Conservation (phyloP, 2,888 invertebrate species). For the Aproaerema taeniolella region DNA sequence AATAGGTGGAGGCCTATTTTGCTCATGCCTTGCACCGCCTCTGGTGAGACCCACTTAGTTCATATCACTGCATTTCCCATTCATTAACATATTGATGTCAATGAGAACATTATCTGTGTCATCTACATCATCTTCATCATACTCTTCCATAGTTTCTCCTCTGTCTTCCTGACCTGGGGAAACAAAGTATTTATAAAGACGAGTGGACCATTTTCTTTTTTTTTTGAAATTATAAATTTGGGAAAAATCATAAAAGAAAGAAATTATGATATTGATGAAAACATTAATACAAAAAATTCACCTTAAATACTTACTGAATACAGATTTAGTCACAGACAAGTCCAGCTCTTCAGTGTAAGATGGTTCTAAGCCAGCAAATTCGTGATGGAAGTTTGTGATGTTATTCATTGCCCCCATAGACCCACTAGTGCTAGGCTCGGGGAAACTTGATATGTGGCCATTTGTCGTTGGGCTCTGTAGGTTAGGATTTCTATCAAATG, state of each 20-base stretch:
- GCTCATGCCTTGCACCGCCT: no score
- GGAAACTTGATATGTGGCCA: background rate
- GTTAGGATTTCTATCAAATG: background rate
- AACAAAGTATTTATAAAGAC: background rate
- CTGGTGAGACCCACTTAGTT: no score
- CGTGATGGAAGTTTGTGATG: no score
- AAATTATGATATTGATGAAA: no score
- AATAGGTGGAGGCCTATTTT: no score
- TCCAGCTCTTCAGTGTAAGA: constrained; percentile 24
- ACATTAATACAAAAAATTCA: no score
- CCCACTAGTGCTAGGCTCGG: background rate
- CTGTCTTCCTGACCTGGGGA: constrained; percentile 20
- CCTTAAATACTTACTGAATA: constrained; percentile 37
- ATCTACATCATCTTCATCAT: constrained; percentile 35
- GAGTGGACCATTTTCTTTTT: no score
- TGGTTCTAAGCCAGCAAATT: background rate
- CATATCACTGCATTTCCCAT: constrained; percentile 1
- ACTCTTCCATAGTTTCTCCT: constrained; percentile 27
- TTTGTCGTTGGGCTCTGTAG: background rate
- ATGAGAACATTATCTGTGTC: constrained; percentile 40
- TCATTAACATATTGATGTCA: constrained; percentile 57
- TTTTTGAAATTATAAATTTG: no score
- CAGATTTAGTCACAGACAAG: constrained; percentile 34
- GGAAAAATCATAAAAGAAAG: no score
- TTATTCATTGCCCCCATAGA: no score